Evolutionary conservation across 2,888 invertebrate species (phyloP), one percentile per base, ranked within the genome.

Genomic region (Atherix ibis): DNA sequence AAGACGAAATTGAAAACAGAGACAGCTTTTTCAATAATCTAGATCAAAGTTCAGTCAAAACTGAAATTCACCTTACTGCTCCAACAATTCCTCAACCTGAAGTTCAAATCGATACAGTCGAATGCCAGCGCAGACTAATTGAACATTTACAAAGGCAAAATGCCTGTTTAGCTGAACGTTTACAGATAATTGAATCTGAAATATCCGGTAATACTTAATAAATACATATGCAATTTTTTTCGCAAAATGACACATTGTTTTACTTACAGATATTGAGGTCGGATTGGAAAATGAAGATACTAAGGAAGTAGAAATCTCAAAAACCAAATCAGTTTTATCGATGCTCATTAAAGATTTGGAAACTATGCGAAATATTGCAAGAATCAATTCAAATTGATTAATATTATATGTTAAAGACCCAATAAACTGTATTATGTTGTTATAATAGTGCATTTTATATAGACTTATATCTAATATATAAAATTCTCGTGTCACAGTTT

Each of bases 71-170:
- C n/a, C 17, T 34, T 6, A 18, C 32, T 22, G 34, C 35, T 31
- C 60, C 58, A 4, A 51, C 54, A 31, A 72, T 71, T 42, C 85
- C 84, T 9, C 73, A 77, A 56, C 85, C 85, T 0, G 84, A 87
- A 55, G 80, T 81, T 9, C 74, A 82, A 3, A 85, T 85, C 36
- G 80, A 85, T 58, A 71, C 78, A 29, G 66, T 71, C 29, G 81
- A 77, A 53, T 88, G 88, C 47, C 72, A 80, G 43, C 66, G 76
- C 47, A 73, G 80, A 35, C 64, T 89, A 32, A 62, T 87, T 43
- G 74, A 78, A 17, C 84, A 87, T 51, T 71, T 88, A 34, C 71
- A 74, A 47, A 73, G 79, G 43, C 76, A 77, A 49, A 82, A 85
- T 54, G 67, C 70, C 39, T 64, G 76, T 37, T 67, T 85, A 19